phyloP scores from a whole-genome alignment of 2,113 vertebrate species.

The Ailurus styani region DNA sequence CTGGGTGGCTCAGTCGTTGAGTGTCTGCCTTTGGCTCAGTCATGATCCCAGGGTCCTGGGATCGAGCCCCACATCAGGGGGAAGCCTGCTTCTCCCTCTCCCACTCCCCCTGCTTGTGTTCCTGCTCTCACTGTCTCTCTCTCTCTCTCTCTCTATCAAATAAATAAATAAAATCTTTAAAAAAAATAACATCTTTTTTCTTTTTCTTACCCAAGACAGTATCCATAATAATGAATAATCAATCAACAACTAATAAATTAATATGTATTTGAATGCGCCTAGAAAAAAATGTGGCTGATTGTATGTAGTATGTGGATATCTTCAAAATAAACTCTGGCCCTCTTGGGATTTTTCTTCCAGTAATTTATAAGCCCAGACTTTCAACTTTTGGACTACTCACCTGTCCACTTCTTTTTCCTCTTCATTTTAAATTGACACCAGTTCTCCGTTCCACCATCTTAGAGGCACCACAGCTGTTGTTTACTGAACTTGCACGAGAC shows the following conservation, averaged over 20 bases:
- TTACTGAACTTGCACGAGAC: background rate
- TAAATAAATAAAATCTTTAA: too few relatives aligned
- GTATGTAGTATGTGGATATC: background rate
- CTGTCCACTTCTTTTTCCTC: background rate
- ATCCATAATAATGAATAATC: background rate
- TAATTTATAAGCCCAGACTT: background rate
- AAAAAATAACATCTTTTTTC: background rate
- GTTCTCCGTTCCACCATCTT: background rate
- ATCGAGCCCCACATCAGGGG: too few relatives aligned
- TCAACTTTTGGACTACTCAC: background rate
- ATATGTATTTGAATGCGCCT: background rate
- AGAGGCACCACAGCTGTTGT: background rate
- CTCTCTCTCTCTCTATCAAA: too few relatives aligned
- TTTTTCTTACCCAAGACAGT: background rate
- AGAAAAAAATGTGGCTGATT: background rate
- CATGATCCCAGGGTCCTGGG: too few relatives aligned
- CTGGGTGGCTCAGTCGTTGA: too few relatives aligned
- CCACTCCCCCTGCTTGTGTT: too few relatives aligned
- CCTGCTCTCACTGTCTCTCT: too few relatives aligned
- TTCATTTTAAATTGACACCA: background rate
- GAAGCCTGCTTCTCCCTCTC: too few relatives aligned
- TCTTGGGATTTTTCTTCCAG: background rate
- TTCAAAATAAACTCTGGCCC: background rate
- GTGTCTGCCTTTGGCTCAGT: too few relatives aligned
- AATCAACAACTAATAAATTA: background rate